Conservation (phyloP, 2,113 vertebrate species). For the Leptodactylus fuscus region DNA sequence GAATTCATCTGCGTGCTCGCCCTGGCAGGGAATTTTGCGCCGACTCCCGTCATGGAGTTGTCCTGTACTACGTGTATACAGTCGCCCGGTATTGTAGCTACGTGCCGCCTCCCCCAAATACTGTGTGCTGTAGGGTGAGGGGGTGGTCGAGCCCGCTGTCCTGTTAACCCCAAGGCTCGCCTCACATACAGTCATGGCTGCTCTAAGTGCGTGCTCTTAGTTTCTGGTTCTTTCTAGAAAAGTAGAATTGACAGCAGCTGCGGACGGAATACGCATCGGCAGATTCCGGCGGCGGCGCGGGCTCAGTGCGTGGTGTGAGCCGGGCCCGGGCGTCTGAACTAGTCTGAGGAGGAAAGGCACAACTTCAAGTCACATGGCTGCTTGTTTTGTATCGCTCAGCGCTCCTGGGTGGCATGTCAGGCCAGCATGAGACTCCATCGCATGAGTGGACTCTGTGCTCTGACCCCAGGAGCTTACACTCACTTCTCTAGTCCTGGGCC, state of each 20-base stretch:
- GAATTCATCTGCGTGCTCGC: too few relatives aligned
- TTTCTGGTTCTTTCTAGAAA: slow-evolving; percentile 17
- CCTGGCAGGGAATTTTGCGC: too few relatives aligned
- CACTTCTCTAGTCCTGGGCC: too few relatives aligned
- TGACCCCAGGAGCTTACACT: too few relatives aligned
- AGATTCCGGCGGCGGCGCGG: too few relatives aligned
- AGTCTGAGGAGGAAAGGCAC: not conserved
- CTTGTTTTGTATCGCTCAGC: not conserved
- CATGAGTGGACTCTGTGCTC: too few relatives aligned
- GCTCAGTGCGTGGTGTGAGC: too few relatives aligned
- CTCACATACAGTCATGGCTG: not conserved
- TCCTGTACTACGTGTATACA: not conserved
- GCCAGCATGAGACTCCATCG: not conserved
- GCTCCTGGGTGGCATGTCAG: not conserved
- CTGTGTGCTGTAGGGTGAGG: too few relatives aligned
- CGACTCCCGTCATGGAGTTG: too few relatives aligned
- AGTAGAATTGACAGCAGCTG: slow-evolving; percentile 9
- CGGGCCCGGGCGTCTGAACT: not conserved
- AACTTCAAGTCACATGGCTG: slow-evolving; percentile 10
- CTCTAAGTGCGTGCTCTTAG: not conserved
- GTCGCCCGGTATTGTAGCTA: not conserved
- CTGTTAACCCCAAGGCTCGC: not conserved
- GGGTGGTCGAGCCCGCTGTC: too few relatives aligned
- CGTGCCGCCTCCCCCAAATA: too few relatives aligned
- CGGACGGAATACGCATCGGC: too few relatives aligned